Conservation (phyloP, 2,113 vertebrate genomes). For the Chelonoidis abingdonii region DNA sequence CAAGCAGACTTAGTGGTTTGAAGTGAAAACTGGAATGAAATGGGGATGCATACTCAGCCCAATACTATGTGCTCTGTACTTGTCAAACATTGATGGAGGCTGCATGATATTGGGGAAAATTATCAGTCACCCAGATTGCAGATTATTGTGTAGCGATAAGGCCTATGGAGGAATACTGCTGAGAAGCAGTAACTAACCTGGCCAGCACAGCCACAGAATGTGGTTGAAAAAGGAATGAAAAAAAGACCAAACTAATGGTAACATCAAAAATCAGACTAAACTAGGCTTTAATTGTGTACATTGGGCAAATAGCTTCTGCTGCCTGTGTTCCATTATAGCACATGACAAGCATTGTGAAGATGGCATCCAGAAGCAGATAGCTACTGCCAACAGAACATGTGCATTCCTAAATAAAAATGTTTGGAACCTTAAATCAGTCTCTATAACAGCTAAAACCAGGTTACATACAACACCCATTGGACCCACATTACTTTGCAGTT, state of each 20-base stretch:
- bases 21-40: neutral
- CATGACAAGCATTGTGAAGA: neutral
- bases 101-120: neutral
- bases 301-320: neutral
- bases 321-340: neutral
- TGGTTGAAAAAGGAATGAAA: neutral
- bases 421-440: neutral
- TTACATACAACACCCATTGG: neutral
- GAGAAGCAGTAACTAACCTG: neutral
- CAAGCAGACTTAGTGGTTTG: neutral
- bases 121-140: neutral
- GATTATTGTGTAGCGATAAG: neutral
- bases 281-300: neutral
- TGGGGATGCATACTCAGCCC: neutral
- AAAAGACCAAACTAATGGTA: neutral
- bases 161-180: neutral
- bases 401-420: neutral
- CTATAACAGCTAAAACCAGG: neutral
- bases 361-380: neutral
- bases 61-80: neutral
- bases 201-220: neutral
- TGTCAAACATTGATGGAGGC: neutral
- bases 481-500: neutral
- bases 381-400: neutral
- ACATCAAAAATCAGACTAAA: neutral